These are phyloP conservation scores for Ceratothoa steindachneri DNA, from an alignment of 2,888 invertebrate genomes.

Conservation along the genomic window DNA sequence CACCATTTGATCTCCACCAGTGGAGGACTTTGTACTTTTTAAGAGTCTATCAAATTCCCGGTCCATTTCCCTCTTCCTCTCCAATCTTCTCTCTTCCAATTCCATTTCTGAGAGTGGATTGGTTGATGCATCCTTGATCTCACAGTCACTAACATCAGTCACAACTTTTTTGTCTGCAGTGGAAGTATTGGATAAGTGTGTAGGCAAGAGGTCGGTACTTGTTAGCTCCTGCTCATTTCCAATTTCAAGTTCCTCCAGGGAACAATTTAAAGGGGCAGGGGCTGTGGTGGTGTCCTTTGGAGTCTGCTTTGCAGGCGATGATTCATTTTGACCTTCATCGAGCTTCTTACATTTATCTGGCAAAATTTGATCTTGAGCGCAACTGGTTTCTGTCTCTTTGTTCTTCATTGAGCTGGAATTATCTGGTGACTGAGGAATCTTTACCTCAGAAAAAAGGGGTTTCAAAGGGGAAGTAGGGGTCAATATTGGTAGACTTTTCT, in stretches of 20 bases:
- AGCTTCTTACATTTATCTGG: neutral
- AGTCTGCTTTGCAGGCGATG: neutral
- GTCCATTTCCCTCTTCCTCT: constrained; percentile 34
- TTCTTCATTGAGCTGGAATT: neutral
- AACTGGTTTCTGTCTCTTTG: neutral
- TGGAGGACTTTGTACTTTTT: constrained; percentile 30
- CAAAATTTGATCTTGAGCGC: neutral
- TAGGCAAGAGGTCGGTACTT: too few species aligned
- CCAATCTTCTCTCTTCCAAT: constrained; percentile 34
- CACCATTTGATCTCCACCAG: neutral
- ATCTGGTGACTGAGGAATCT: neutral
- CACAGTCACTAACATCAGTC: neutral
- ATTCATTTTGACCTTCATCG: neutral
- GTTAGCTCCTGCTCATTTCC: too few species aligned
- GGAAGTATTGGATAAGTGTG: too few species aligned
- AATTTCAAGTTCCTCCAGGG: neutral
- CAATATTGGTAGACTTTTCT: neutral
- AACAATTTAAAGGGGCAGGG: neutral
- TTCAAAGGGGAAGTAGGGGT: neutral
- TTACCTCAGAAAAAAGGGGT: neutral
- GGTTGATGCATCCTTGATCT: constrained; percentile 11
- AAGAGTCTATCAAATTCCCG: constrained; percentile 39
- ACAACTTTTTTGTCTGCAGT: constrained; percentile 9
- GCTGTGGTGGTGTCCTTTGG: neutral
- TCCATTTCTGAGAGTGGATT: constrained; percentile 14